Evolutionary conservation across 2,797 vertebrate species (phyloP).

Genomic region (Tinamus major): DNA sequence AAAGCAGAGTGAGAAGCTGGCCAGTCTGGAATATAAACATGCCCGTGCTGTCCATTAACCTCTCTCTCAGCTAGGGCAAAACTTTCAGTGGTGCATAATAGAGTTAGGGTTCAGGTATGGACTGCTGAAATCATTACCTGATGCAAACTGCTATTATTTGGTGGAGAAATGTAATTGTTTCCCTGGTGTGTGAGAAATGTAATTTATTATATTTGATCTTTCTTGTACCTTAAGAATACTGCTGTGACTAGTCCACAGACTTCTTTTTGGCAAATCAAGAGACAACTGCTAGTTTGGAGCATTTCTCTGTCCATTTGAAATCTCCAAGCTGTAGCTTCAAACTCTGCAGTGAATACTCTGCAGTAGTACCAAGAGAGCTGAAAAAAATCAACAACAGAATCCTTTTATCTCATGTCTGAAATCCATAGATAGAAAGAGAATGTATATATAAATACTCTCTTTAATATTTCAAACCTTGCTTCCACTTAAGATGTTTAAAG

Average conservation of each 20-base stretch:
- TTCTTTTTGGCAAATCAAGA: constrained; percentile 54
- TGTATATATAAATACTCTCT: constrained; percentile 59
- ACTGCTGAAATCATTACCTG: constrained; percentile 32
- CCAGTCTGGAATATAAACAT: constrained; percentile 14
- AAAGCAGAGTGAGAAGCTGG: neutral
- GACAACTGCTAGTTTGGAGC: constrained; percentile 33
- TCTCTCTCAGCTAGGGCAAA: neutral
- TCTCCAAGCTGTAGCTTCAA: constrained; percentile 29
- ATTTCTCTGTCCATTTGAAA: constrained; percentile 61
- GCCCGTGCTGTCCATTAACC: neutral
- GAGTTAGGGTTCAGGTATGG: neutral
- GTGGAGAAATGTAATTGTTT: constrained; percentile 30
- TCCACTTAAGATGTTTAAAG: constrained; percentile 50
- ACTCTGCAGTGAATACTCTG: constrained; percentile 24
- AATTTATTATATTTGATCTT: constrained; percentile 42
- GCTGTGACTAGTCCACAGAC: constrained; percentile 10
- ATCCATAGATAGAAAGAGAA: constrained; percentile 52
- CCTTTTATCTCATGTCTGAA: constrained; percentile 64
- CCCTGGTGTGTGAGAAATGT: constrained; percentile 12
- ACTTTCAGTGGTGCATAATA: neutral
- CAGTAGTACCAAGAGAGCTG: constrained; percentile 42
- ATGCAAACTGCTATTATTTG: constrained; percentile 19
- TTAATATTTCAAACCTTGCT: constrained; percentile 61
- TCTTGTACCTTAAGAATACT: neutral
- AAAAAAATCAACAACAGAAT: constrained; percentile 62